Base-by-base conservation (phyloP, 1,140 invertebrate species). In the Drosophila watanabei region DNA sequence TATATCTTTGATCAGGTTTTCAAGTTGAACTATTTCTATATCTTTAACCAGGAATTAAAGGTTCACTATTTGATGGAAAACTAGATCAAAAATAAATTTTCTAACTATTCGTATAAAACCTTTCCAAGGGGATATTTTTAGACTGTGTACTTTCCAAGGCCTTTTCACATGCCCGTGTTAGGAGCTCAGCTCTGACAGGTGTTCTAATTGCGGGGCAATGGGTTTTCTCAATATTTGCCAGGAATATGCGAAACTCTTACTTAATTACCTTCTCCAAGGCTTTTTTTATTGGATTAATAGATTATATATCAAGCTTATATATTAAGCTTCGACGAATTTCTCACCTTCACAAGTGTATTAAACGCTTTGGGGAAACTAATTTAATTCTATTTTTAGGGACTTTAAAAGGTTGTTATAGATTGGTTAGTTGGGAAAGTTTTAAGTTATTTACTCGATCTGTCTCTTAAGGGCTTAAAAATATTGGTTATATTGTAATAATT, bases 161-260 rank as follows among this genome's bases (percentile, higher is more conserved):
- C 51, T 20, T 33, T 54, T 54, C 51, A 20, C 51, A 54, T 20
- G 30, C n/a, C 4, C 13, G 13, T 35, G 32, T 14, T 35, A 20
- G 30, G n/a, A 35, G n/a, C 13, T 20, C 14, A 35, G 14, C 48
- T 7, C 51, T 20, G 52, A 16, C 52, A 54, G 52, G 52, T 35
- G 32, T 8, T 35, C 33, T 54, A 35, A 54, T 20, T 54, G 14
- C 20, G 18, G 13, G 32, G 11, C 51, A 54, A 35, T 54, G n/a
- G n/a, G 32, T 54, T 54, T 54, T 20, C 32, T 33, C 32, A 35
- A 0, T 35, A 0, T 35, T 35, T 35, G 13, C 32, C 18, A 18
- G 51, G 51, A 54, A 10, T 54, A 54, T 20, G 52, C 24, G 52
- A 54, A 54, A 20, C 52, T 54, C 52, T 20, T 54, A 35, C 32